phyloP scores from a whole-genome alignment of 2,113 vertebrate genomes.

The Stercorarius parasiticus region DNA sequence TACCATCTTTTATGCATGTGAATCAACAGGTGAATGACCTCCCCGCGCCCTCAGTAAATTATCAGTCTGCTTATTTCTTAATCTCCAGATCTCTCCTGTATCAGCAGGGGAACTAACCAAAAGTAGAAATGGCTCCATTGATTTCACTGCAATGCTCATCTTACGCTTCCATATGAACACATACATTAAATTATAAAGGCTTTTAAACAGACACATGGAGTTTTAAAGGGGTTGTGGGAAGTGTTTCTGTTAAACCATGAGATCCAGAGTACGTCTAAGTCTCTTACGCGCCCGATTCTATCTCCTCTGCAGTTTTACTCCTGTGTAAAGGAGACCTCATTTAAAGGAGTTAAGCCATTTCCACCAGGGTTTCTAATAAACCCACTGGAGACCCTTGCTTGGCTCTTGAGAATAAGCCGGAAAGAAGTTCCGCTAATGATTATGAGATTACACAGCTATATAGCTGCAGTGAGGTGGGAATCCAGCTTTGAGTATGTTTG shows the following conservation, averaged over 20 bases:
- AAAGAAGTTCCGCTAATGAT: neutral
- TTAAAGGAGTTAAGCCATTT: neutral
- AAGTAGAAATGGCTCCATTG: neutral
- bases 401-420: neutral
- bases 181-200: slow-evolving; percentile 1
- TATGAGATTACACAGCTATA: neutral
- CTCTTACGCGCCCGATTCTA: neutral
- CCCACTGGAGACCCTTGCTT: neutral
- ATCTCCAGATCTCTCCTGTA: neutral
- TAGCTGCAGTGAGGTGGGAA: neutral
- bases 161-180: neutral
- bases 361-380: neutral
- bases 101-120: neutral
- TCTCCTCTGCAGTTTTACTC: neutral
- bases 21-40: slow-evolving; percentile 26
- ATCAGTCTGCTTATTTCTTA: neutral
- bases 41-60: neutral
- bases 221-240: slow-evolving; percentile 21
- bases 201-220: slow-evolving; percentile 10
- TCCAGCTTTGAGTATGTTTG: neutral
- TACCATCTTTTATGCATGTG: neutral
- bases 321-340: neutral
- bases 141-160: neutral
- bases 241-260: neutral
- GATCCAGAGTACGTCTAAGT: neutral